A percentile compares a stretch with the other conserved stretches of the same genome.
Conservation (phyloP, 2,797 vertebrate species). For the Danio jaintianensis region DNA sequence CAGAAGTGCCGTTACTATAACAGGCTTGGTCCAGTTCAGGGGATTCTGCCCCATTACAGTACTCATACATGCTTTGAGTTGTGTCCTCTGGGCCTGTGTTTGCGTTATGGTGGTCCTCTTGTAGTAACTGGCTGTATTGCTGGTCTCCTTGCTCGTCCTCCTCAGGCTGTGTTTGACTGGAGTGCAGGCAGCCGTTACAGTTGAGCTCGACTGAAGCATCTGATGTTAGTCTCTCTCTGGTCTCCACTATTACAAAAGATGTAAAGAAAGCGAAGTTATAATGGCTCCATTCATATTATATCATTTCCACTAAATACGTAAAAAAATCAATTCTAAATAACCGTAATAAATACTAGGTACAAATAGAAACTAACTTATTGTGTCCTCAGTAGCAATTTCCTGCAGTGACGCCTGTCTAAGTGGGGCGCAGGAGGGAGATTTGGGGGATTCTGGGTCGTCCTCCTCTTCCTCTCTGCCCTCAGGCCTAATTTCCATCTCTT, state of each 20-base stretch:
- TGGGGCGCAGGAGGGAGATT: slow-evolving; percentile 73
- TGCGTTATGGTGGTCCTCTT: slow-evolving; percentile 80
- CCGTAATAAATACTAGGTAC: background rate
- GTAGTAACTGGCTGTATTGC: slow-evolving; percentile 64
- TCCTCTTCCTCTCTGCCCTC: slow-evolving; percentile 80
- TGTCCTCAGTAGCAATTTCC: slow-evolving; percentile 76
- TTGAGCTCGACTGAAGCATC: slow-evolving; percentile 79
- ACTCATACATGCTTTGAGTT: slow-evolving; percentile 54
- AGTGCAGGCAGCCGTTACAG: slow-evolving; percentile 85
- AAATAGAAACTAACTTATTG: slow-evolving; percentile 64
- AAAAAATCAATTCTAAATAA: background rate
- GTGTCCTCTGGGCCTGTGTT: slow-evolving; percentile 58
- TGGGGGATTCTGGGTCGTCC: slow-evolving; percentile 77
- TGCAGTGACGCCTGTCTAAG: slow-evolving; percentile 81
- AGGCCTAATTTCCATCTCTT: slow-evolving; percentile 92
- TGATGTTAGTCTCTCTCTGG: slow-evolving; percentile 74
- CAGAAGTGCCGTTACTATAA: slow-evolving; percentile 49
- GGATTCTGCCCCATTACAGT: slow-evolving; percentile 73
- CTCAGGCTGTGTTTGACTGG: slow-evolving; percentile 69
- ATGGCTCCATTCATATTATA: background rate
- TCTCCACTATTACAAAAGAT: slow-evolving; percentile 23
- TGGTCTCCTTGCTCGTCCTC: slow-evolving; percentile 73
- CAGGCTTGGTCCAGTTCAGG: slow-evolving; percentile 62
- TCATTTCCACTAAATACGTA: background rate
- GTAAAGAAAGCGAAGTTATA: background rate